These are phyloP conservation scores for Plutomurus gul DNA, from an alignment of 1,140 invertebrate genomes.

Conservation along the genomic window DNA sequence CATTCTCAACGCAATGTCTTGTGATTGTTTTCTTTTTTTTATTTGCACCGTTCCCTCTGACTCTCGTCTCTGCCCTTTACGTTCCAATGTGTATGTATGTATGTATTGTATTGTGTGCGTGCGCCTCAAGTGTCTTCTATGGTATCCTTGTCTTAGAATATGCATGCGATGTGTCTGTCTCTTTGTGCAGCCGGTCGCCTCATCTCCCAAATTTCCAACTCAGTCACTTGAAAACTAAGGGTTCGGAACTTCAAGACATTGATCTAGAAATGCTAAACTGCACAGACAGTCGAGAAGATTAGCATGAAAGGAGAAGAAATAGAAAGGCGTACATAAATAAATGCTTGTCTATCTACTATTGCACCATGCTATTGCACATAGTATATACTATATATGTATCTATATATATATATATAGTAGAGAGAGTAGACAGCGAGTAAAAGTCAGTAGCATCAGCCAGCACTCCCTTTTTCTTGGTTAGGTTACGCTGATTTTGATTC, in stretches of 20 bases:
- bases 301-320: background rate
- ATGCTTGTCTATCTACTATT: too few species aligned
- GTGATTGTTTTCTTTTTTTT: constrained; percentile 6
- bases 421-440: background rate
- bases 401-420: background rate
- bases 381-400: background rate
- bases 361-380: too few species aligned
- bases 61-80: background rate
- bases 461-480: too few species aligned
- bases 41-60: background rate
- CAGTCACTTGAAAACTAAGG: background rate
- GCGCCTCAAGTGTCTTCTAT: too few species aligned
- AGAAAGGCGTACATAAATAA: too few species aligned
- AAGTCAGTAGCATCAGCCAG: too few species aligned
- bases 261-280: background rate
- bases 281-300: background rate
- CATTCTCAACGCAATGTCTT: background rate
- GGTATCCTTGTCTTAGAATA: too few species aligned
- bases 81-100: background rate
- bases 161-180: too few species aligned
- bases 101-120: background rate
- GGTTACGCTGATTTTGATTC: background rate
- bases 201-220: background rate
- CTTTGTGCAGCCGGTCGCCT: background rate
- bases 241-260: background rate